Base-by-base conservation (phyloP, 2,113 vertebrate species). In the Bujurquina vittata region DNA sequence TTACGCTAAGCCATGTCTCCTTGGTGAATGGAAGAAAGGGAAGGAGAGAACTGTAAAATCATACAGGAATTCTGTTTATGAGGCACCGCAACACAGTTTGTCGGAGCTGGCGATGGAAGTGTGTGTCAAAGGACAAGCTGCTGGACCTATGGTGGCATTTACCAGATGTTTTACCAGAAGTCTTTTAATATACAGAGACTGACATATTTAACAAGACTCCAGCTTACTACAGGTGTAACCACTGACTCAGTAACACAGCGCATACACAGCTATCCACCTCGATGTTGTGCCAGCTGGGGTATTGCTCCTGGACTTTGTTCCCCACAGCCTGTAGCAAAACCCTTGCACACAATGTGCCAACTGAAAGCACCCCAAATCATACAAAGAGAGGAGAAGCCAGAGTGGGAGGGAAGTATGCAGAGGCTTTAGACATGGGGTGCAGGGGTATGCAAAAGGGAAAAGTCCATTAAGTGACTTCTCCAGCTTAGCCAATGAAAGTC, bases 1-100 rank as follows among this genome's bases (percentile, higher is more conserved):
- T 26, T 62, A 79, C 31, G 10, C 52, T 14, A 20, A 26, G n/a
- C 57, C 80, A 31, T 58, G 56, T 76, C 69, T 73, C 75, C 60
- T 73, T 86, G 35, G 37, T 23, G 8, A 73, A 61, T 81, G 81
- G 55, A 84, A 88, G 67, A 78, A 77, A 85, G 79, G 88, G 89
- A 85, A 81, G 87, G 83, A 91, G 90, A 91, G 78, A 91, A 89
- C 88, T 90, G 89, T 92, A 94, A 93, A 93, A 93, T 86, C 89
- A 85, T 84, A 76, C 91, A 92, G 88, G 91, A 93, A 91, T 94
- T 87, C 81, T 90, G 91, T 94, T 94, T 91, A 93, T 92, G 81
- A 88, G 87, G 85, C 81, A 59, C 84, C 84, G 89, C 86, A 76
- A 90, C 84, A 77, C 91, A 92, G 91, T 88, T 75, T 80, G 82